Percentiles rank a stretch among this genome's conserved stretches.
phyloP scores from a whole-genome alignment of 2,888 invertebrate species.

The Cataglyphis livida region DNA sequence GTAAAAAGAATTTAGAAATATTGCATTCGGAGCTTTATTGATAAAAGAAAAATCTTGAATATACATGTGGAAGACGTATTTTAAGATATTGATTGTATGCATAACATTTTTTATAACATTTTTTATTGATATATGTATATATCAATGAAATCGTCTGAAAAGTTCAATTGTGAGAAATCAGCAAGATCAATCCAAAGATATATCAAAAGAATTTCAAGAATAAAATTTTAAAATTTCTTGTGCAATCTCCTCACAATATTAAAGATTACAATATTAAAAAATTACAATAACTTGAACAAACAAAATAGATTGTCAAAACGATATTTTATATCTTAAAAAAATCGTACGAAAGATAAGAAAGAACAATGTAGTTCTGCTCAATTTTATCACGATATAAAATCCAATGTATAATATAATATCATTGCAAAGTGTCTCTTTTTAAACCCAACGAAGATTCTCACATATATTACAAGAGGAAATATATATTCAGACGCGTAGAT shows the following conservation, averaged over 20 bases:
- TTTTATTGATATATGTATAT: not conserved
- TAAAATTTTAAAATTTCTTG: not conserved
- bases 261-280: not conserved
- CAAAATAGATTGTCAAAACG: not conserved
- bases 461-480: constrained; percentile 17
- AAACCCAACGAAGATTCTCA: constrained; percentile 1
- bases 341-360: not conserved
- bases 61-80: not conserved
- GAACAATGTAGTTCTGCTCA: not conserved
- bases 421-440: not conserved
- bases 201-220: not conserved
- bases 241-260: not conserved
- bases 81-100: not conserved
- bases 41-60: constrained; percentile 4
- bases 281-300: not conserved
- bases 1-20: not conserved
- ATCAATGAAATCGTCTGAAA: constrained; percentile 4
- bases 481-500: not conserved
- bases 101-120: not conserved
- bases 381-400: constrained; percentile 29
- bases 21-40: not conserved
- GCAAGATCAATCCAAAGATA: not conserved
- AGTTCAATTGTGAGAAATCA: not conserved
- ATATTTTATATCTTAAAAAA: not conserved
- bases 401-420: constrained; percentile 2